Percentiles rank a stretch among this genome's conserved stretches.
phyloP scores from a whole-genome alignment of 2,888 invertebrate species.

The Bombyx huttoni region DNA sequence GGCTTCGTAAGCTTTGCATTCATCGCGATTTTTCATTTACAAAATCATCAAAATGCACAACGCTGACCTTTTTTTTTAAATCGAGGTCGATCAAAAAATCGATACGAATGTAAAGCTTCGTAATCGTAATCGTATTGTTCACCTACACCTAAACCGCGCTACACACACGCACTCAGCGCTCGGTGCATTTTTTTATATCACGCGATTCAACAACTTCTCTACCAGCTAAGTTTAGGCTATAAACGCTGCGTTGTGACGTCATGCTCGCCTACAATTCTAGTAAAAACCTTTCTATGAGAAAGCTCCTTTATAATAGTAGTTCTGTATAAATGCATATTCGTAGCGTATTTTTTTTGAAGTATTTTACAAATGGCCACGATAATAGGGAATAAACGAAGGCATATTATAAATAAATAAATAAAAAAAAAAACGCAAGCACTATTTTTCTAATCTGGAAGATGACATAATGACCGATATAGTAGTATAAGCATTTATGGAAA shows the following conservation, averaged over 20 bases:
- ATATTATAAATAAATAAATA: conserved; percentile 20
- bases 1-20: neutral
- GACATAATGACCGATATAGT: too few species aligned
- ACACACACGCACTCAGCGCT: conserved; percentile 43
- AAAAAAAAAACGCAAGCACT: conserved; percentile 9
- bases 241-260: conserved; percentile 40
- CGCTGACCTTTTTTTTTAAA: too few species aligned
- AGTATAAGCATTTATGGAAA: neutral
- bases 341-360: conserved; percentile 12
- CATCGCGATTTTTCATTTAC: neutral
- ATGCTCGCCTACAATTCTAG: conserved; percentile 45
- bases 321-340: conserved; percentile 14
- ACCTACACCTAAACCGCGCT: conserved; percentile 29
- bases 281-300: conserved; percentile 36
- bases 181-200: conserved; percentile 13
- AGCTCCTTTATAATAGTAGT: conserved; percentile 13
- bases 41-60: too few species aligned
- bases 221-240: conserved; percentile 39
- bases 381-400: conserved; percentile 18
- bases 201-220: conserved; percentile 27
- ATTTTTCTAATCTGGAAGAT: too few species aligned
- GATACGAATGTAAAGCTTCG: neutral
- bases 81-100: neutral
- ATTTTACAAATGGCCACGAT: conserved; percentile 12
- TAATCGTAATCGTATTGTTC: neutral